These are phyloP conservation scores for Odontothrips loti DNA, from an alignment of 2,888 invertebrate genomes.

Conservation along the genomic window DNA sequence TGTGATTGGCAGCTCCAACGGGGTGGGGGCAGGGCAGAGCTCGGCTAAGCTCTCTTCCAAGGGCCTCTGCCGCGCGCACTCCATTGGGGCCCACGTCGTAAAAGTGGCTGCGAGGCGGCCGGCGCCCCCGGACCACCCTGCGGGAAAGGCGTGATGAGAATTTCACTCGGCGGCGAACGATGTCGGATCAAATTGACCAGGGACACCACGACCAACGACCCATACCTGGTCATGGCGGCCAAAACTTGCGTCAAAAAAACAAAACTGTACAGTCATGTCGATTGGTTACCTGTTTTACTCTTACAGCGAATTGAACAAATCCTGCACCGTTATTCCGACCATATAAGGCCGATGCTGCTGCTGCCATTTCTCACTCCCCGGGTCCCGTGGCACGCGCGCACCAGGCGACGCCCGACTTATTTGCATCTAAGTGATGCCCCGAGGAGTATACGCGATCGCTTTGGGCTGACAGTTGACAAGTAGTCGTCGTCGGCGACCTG, in stretches of 20 bases:
- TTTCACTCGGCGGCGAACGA: too few species aligned
- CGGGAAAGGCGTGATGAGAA: too few species aligned
- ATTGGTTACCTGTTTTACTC: too few species aligned
- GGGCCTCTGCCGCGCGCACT: background rate
- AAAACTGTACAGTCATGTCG: too few species aligned
- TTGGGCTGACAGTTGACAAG: background rate
- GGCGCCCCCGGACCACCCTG: background rate
- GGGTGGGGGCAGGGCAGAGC: too few species aligned
- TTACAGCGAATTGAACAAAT: too few species aligned
- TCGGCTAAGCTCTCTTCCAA: too few species aligned
- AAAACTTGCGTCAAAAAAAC: too few species aligned
- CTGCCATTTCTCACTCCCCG: background rate
- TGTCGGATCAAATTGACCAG: too few species aligned
- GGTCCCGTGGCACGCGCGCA: background rate
- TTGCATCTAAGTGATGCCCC: background rate
- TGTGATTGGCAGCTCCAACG: background rate
- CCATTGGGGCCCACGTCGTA: constrained; percentile 15
- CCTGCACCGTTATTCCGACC: too few species aligned
- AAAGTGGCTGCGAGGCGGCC: background rate
- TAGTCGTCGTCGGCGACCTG: background rate
- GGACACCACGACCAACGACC: background rate
- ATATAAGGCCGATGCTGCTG: background rate
- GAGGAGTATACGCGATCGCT: background rate
- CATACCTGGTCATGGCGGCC: background rate
- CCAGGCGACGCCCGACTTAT: background rate